Conservation (phyloP, 2,888 invertebrate genomes). For the Pachliopta kotzebuea region DNA sequence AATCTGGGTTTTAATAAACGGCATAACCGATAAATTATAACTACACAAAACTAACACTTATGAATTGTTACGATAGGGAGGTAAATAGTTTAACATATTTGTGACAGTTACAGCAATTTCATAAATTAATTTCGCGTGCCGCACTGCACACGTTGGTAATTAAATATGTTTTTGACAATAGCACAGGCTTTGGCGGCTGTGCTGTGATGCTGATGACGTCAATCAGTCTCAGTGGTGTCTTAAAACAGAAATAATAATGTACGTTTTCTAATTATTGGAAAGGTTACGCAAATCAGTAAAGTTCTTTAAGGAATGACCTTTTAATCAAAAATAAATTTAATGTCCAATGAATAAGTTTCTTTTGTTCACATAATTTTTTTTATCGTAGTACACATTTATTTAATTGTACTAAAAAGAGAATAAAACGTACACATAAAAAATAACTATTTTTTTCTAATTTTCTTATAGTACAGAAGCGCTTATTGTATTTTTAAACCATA, state of each 20-base stretch:
- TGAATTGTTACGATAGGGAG: fast-evolving
- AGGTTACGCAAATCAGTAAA: constrained; percentile 21
- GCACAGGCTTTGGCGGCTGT: constrained; percentile 62
- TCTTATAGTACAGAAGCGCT: no score
- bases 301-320: constrained; percentile 7
- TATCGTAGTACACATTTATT: no score
- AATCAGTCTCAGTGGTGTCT: constrained; percentile 46
- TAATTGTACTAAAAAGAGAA: no score
- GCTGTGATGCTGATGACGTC: constrained; percentile 67
- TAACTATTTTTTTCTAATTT: no score
- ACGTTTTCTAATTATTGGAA: constrained; percentile 4
- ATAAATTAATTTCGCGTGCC: constrained; percentile 68
- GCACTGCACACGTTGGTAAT: constrained; percentile 79
- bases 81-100: constrained; percentile 31
- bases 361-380: background rate
- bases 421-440: no score
- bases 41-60: constrained; percentile 28
- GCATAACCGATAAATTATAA: constrained; percentile 38
- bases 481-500: no score
- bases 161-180: constrained; percentile 79
- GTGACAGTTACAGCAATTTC: constrained; percentile 33
- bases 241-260: constrained; percentile 11
- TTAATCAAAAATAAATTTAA: background rate
- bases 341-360: background rate
- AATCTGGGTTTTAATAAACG: constrained; percentile 38